Percentiles rank a stretch among this genome's conserved stretches.
Conservation (phyloP, 2,888 invertebrate genomes). For the Diabrotica balteata region DNA sequence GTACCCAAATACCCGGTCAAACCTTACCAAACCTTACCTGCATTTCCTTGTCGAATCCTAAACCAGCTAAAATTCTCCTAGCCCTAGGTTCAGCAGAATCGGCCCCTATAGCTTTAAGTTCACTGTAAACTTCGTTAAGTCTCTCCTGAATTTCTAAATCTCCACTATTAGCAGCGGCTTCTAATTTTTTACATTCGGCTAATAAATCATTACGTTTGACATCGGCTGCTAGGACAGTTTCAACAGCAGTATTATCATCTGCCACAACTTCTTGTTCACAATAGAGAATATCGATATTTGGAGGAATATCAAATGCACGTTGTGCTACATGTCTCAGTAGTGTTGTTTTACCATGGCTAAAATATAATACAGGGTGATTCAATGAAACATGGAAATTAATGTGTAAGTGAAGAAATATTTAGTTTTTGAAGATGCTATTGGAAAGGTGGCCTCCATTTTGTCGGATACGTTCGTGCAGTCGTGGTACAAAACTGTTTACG, state of each 20-base stretch:
- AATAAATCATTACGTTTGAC: conserved; percentile 83
- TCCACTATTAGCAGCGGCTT: conserved; percentile 76
- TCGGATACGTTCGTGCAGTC: too few relatives aligned
- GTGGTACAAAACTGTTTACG: too few relatives aligned
- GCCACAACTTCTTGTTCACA: conserved; percentile 99
- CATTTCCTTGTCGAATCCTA: conserved; percentile 90
- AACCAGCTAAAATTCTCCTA: conserved; percentile 93
- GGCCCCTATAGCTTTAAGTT: conserved; percentile 94
- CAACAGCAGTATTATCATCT: conserved; percentile 91
- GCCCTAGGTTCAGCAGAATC: conserved; percentile 98
- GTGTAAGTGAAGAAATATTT: too few relatives aligned
- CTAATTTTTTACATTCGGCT: conserved; percentile 83
- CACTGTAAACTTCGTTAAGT: conserved; percentile 92
- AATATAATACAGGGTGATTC: conserved; percentile 1
- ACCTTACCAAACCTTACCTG: conserved; percentile 62
- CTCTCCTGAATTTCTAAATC: conserved; percentile 77
- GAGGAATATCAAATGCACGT: conserved; percentile 91
- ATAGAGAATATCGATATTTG: conserved; percentile 93
- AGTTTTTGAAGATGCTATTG: too few relatives aligned
- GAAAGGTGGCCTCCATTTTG: too few relatives aligned
- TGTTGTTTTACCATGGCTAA: conserved; percentile 96
- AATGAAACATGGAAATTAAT: too few relatives aligned
- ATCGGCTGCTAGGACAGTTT: conserved; percentile 93
- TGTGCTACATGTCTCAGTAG: conserved; percentile 90
- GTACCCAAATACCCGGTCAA: too few relatives aligned